A percentile compares a stretch with the other conserved stretches of the same genome.
phyloP scores from a whole-genome alignment of 2,113 vertebrate species.

The Tringa solitaria region DNA sequence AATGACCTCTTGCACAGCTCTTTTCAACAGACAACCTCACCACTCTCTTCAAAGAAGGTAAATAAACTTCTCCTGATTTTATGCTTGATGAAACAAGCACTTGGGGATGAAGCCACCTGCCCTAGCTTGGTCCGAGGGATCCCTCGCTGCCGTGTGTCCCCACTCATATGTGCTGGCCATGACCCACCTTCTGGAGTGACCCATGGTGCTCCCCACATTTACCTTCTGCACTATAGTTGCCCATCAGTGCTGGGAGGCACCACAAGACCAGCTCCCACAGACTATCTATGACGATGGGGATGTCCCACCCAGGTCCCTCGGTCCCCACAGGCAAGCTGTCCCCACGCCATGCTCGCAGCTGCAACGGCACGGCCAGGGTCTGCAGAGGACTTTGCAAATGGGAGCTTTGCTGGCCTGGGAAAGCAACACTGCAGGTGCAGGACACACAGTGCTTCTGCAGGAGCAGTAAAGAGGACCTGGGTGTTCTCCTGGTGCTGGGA shows the following conservation, averaged over 20 bases:
- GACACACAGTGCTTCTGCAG: background rate
- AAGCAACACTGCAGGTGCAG: background rate
- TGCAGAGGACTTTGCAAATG: background rate
- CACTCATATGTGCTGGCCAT: background rate
- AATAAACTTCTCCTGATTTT: background rate
- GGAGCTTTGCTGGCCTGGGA: background rate
- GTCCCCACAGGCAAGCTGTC: background rate
- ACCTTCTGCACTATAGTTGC: background rate
- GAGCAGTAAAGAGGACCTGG: background rate
- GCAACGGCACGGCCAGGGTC: background rate
- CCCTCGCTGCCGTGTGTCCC: accelerated
- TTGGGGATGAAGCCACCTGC: background rate
- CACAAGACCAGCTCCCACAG: background rate
- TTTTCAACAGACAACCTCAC: background rate
- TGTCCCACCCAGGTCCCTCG: background rate
- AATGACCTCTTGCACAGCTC: background rate
- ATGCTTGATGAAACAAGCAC: background rate
- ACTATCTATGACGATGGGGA: accelerated
- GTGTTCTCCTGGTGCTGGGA: background rate
- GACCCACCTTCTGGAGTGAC: background rate
- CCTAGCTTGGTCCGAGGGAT: background rate
- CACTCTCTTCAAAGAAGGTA: background rate
- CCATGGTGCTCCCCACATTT: background rate
- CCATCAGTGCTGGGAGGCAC: background rate
- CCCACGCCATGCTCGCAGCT: accelerated